A percentile compares a stretch with the other conserved stretches of the same genome.
phyloP scores from a whole-genome alignment of 2,888 invertebrate genomes.

The Toxonevra muliebris region DNA sequence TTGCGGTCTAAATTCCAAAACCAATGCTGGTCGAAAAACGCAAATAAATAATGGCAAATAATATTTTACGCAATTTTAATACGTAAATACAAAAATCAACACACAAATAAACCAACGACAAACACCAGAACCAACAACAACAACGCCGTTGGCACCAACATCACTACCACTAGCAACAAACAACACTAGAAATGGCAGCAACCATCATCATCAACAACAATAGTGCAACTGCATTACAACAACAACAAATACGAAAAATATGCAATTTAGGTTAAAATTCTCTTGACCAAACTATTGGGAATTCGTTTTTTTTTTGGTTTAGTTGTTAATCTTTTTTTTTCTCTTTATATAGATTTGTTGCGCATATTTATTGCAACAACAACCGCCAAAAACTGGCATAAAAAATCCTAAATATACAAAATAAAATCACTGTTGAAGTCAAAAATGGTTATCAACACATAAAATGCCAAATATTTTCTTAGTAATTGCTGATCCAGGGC shows the following conservation, averaged over 20 bases:
- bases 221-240: neutral
- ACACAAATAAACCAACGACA: slow-evolving; percentile 14
- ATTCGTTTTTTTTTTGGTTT: too few relatives aligned
- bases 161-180: neutral
- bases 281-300: neutral
- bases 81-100: neutral
- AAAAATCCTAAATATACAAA: neutral
- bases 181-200: neutral
- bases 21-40: too few relatives aligned
- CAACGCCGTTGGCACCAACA: slow-evolving; percentile 6
- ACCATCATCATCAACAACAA: neutral
- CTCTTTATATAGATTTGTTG: neutral
- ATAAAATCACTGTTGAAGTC: neutral
- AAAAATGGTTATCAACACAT: slow-evolving; percentile 10
- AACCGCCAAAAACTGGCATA: neutral
- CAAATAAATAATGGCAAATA: neutral
- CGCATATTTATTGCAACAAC: neutral
- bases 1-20: slow-evolving; percentile 2
- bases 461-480: slow-evolving; percentile 27
- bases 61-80: neutral
- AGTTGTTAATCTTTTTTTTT: too few relatives aligned
- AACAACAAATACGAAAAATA: slow-evolving; percentile 2
- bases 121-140: slow-evolving; percentile 8
- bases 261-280: neutral
- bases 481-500: slow-evolving; percentile 28